Percentiles rank a stretch among this genome's conserved stretches.
These are phyloP conservation scores for Carlito syrichta DNA, from an alignment of 2,113 vertebrate genomes.

Conservation along the genomic window DNA sequence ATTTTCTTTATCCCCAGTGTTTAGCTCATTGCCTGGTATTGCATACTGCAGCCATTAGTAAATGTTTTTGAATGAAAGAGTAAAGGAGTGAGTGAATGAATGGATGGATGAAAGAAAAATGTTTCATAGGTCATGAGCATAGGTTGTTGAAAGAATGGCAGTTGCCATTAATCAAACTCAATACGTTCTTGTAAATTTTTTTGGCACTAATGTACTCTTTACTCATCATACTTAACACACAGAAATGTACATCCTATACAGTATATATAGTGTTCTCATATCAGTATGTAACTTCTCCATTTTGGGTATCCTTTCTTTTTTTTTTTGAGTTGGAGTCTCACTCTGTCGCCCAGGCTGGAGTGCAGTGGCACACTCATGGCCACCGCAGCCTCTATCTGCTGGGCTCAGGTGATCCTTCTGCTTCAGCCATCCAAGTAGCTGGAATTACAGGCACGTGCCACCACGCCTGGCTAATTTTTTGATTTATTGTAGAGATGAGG, in stretches of 20 bases:
- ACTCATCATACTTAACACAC: background rate
- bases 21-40: background rate
- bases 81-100: background rate
- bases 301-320: too few relatives aligned
- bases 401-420: too few relatives aligned
- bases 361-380: too few relatives aligned
- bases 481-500: too few relatives aligned
- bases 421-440: too few relatives aligned
- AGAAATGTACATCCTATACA: background rate
- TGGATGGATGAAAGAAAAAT: background rate
- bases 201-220: background rate
- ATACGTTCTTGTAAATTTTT: background rate
- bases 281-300: background rate
- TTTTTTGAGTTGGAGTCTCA: too few relatives aligned
- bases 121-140: background rate
- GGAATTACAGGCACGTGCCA: too few relatives aligned
- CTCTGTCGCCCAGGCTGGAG: too few relatives aligned
- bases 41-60: background rate
- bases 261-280: background rate
- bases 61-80: background rate
- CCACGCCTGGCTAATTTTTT: too few relatives aligned
- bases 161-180: background rate
- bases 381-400: too few relatives aligned
- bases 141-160: background rate
- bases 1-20: background rate